These are phyloP conservation scores for Megaptera novaeangliae DNA, from an alignment of 2,113 vertebrate genomes.

Conservation along the genomic window DNA sequence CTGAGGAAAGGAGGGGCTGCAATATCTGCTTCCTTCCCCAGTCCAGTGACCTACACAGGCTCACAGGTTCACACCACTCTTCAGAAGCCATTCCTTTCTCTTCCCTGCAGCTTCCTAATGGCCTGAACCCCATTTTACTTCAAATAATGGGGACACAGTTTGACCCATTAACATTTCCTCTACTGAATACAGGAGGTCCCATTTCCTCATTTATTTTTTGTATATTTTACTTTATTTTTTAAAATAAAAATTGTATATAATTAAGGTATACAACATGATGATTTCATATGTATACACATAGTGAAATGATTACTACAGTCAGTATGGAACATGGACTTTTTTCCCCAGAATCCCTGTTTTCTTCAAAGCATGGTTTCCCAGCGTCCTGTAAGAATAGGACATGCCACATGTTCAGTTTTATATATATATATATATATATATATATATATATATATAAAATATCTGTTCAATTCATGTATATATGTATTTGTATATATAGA, in stretches of 20 bases:
- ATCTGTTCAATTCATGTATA: background rate
- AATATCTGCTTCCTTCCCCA: background rate
- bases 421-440: too few species aligned
- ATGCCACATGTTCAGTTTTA: background rate
- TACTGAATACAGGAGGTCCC: background rate
- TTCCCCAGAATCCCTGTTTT: background rate
- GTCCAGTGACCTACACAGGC: fast-evolving
- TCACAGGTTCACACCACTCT: background rate
- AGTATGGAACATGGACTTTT: background rate
- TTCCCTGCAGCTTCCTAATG: background rate
- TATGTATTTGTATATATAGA: too few species aligned
- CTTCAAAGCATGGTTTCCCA: background rate
- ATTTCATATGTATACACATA: background rate
- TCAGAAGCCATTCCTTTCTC: background rate
- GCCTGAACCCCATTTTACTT: background rate
- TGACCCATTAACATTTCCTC: background rate
- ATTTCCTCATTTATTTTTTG: background rate
- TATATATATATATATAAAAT: too few species aligned
- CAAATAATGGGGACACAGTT: background rate
- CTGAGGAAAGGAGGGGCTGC: background rate
- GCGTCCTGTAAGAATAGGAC: background rate
- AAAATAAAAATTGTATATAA: background rate
- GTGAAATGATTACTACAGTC: background rate
- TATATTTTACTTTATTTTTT: background rate
- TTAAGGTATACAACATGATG: background rate